Base-by-base conservation (phyloP, 2,888 invertebrate genomes). In the Linnaemya vulpina region DNA sequence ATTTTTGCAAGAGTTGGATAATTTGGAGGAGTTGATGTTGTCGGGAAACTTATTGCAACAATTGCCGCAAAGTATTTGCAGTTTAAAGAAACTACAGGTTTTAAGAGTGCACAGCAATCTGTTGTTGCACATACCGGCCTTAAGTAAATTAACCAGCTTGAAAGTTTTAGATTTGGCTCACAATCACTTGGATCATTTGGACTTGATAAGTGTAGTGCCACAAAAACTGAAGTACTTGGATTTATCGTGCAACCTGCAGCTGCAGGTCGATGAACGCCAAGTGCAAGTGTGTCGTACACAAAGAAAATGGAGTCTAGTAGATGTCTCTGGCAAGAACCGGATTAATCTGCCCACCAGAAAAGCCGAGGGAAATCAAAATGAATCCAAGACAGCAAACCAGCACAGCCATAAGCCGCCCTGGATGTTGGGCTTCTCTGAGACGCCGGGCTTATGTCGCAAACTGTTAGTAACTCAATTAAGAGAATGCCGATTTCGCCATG, bases 341-440 rank as follows among this genome's bases (percentile, higher is more conserved):
- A 94, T 94, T 0, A 94, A 95, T 81, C 89, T 96, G 75, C 96
- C 96, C 0, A 94, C 94, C 46, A 90, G 92, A n/a, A 86, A 82
- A 49, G 7, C 35, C 0, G 60, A 78, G 2, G 92, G 92, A 13
- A 92, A 92, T 13, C 92, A 92, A 87, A 93, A 93, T 84, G 93
- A 94, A 87, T 94, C 93, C 70, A 93, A 93, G 81, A 95, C 95
- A 87, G 93, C 94, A 3, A 95, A 95, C 84, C 93, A 94, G 9
- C 93, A 94, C 3, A 95, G 95, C 82, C 93, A 94, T 11, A 95
- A 95, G 80, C 93, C 94, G 3, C 96, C 96, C 4, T 97, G 97
- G 97, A 94, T 94, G 62, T 94, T 96, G 40, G 97, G 97, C 0
- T 97, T 97, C 92, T 96, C 97, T 0, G 97, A 97, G 93, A 96